Conservation (phyloP, 2,888 invertebrate genomes). For the Sinhomidia bicolor region DNA sequence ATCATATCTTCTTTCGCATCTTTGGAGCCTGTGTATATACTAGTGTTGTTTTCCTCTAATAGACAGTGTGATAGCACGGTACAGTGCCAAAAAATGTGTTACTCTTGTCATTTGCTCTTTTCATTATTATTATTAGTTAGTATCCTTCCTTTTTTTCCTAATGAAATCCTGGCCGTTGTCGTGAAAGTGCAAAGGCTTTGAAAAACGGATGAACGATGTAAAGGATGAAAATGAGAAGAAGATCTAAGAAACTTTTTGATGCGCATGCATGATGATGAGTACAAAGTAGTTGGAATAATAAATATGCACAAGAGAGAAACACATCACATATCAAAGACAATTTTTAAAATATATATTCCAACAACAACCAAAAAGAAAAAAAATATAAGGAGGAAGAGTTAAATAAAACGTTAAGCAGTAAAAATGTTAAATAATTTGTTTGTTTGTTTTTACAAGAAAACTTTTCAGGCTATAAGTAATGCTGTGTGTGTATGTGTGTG, state of each 20-base stretch:
- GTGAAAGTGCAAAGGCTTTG: not conserved
- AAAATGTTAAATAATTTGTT: conserved; percentile 62
- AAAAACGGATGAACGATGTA: no score
- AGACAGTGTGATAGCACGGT: not conserved
- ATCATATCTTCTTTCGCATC: no score
- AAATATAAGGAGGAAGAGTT: not conserved
- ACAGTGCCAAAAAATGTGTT: conserved; percentile 60
- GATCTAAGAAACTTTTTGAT: conserved; percentile 1
- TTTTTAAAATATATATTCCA: conserved; percentile 5
- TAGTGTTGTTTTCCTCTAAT: no score
- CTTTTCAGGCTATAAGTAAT: conserved; percentile 17
- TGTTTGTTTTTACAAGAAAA: conserved; percentile 68
- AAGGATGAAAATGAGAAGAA: no score
- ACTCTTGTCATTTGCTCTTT: conserved; percentile 50
- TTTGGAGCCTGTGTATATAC: conserved; percentile 2
- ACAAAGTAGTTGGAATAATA: conserved; percentile 20
- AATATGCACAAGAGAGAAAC: no score
- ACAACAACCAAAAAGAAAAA: conserved; percentile 2
- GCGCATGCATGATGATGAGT: conserved; percentile 35
- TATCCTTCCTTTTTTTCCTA: not conserved
- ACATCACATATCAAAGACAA: conserved; percentile 31
- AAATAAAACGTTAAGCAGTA: conserved; percentile 57
- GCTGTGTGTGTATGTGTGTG: conserved; percentile 24
- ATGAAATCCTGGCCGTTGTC: not conserved
- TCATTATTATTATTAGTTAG: conserved; percentile 12